phyloP scores from a whole-genome alignment of 2,113 vertebrate genomes.

The Heliornis fulica region DNA sequence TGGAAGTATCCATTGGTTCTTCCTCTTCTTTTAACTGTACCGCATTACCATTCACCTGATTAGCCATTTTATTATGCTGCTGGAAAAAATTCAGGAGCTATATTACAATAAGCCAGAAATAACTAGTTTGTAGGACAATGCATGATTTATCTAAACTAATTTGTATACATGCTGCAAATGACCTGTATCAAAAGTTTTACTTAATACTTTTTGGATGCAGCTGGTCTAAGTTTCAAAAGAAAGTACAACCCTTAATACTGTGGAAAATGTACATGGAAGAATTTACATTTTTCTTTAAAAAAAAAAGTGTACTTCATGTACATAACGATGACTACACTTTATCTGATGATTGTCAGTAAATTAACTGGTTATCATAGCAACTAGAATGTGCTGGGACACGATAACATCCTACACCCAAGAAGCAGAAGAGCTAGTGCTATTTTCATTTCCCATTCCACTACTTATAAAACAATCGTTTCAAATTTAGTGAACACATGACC shows the following conservation, averaged over 20 bases:
- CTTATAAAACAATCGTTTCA: slow-evolving; percentile 43
- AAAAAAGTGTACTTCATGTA: slow-evolving; percentile 74
- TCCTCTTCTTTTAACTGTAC: slow-evolving; percentile 92
- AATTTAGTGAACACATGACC: slow-evolving; percentile 50
- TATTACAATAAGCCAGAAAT: slow-evolving; percentile 86
- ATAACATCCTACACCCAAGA: slow-evolving; percentile 44
- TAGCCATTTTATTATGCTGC: slow-evolving; percentile 93
- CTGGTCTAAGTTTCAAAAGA: slow-evolving; percentile 72
- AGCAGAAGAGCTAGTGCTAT: slow-evolving; percentile 50
- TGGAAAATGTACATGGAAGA: slow-evolving; percentile 77
- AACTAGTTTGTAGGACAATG: slow-evolving; percentile 84
- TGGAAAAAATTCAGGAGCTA: slow-evolving; percentile 88
- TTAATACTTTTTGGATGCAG: slow-evolving; percentile 73
- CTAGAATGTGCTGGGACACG: slow-evolving; percentile 50
- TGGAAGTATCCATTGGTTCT: slow-evolving; percentile 95
- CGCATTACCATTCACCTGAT: slow-evolving; percentile 98
- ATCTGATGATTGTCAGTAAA: slow-evolving; percentile 53
- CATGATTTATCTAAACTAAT: slow-evolving; percentile 83
- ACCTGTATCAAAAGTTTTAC: slow-evolving; percentile 72
- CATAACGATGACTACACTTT: slow-evolving; percentile 60
- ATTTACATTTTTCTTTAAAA: slow-evolving; percentile 19
- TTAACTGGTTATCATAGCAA: slow-evolving; percentile 66
- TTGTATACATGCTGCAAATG: slow-evolving; percentile 82
- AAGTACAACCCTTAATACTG: slow-evolving; percentile 65
- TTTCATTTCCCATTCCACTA: slow-evolving; percentile 60